A percentile compares a stretch with the other conserved stretches of the same genome.
Conservation (phyloP, 1,140 invertebrate species). For the Idris sp. region DNA sequence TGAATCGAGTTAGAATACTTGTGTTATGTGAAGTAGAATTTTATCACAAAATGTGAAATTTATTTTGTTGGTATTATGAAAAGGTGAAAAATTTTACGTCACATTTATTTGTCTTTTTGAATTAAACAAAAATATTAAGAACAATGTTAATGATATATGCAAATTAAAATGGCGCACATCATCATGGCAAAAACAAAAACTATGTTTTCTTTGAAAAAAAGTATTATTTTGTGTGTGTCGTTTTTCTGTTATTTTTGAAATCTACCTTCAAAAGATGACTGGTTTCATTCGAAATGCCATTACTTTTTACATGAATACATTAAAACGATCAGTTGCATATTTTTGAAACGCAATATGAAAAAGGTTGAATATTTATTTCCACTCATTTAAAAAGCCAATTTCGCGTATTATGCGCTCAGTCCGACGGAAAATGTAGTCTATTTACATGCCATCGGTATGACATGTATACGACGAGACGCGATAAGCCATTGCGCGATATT, state of each 20-base stretch:
- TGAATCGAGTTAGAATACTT: conserved; percentile 3
- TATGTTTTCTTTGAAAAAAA: too few species aligned
- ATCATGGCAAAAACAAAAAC: too few species aligned
- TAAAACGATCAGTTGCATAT: conserved; percentile 21
- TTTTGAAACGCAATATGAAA: conserved; percentile 15
- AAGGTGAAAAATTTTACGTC: too few species aligned
- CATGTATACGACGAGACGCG: conserved; percentile 40
- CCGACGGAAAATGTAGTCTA: conserved; percentile 45
- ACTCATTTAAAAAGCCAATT: conserved; percentile 47
- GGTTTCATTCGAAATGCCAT: not conserved
- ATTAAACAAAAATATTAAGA: too few species aligned
- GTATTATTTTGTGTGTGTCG: too few species aligned
- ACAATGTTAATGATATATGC: too few species aligned
- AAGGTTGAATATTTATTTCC: conserved; percentile 41
- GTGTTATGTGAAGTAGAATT: conserved; percentile 2
- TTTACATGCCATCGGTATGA: conserved; percentile 52
- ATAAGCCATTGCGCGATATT: conserved; percentile 53
- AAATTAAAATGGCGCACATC: too few species aligned
- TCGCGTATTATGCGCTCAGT: conserved; percentile 35
- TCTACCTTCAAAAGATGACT: too few species aligned
- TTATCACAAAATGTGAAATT: conserved; percentile 13
- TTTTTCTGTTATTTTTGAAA: too few species aligned
- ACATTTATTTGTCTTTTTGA: too few species aligned
- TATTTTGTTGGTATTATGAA: too few species aligned
- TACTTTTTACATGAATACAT: conserved; percentile 21